Percentiles rank a stretch among this genome's conserved stretches.
These are phyloP conservation scores for Xylophagus ater DNA, from an alignment of 2,888 invertebrate species.

Conservation along the genomic window DNA sequence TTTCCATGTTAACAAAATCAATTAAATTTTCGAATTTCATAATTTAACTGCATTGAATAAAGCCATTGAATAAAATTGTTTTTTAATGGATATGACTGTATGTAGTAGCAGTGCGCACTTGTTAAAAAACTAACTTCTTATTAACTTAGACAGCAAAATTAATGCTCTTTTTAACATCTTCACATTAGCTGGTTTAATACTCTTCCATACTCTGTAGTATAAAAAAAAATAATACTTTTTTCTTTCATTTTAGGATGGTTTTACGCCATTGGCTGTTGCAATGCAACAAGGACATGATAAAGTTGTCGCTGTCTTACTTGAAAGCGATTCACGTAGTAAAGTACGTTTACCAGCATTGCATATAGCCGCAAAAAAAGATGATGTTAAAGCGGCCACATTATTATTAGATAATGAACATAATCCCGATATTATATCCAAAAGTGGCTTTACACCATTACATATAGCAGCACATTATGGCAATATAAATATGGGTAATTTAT, in stretches of 20 bases:
- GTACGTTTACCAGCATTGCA: conserved; percentile 92
- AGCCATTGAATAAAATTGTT: no score
- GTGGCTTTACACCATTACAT: conserved; percentile 96
- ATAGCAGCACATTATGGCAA: conserved; percentile 99
- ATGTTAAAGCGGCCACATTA: conserved; percentile 88
- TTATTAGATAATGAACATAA: conserved; percentile 92
- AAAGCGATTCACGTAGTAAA: conserved; percentile 93
- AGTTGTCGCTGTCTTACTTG: conserved; percentile 89
- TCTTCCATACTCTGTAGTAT: no score
- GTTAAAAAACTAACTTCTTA: no score
- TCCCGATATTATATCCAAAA: conserved; percentile 93
- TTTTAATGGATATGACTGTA: no score
- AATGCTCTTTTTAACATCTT: no score
- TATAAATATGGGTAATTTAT: conserved; percentile 78
- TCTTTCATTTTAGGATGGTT: conserved; percentile 66
- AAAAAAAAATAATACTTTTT: conserved; percentile 9
- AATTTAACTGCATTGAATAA: no score
- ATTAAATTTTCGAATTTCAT: no score
- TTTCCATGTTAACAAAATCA: no score
- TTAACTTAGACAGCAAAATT: no score
- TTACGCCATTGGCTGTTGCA: conserved; percentile 97
- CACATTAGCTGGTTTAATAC: no score
- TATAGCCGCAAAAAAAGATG: conserved; percentile 98
- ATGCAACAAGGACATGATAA: conserved; percentile 97
- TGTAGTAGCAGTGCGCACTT: no score